A percentile compares a stretch with the other conserved stretches of the same genome.
phyloP scores from a whole-genome alignment of 2,797 vertebrate species.

The Takifugu rubripes region DNA sequence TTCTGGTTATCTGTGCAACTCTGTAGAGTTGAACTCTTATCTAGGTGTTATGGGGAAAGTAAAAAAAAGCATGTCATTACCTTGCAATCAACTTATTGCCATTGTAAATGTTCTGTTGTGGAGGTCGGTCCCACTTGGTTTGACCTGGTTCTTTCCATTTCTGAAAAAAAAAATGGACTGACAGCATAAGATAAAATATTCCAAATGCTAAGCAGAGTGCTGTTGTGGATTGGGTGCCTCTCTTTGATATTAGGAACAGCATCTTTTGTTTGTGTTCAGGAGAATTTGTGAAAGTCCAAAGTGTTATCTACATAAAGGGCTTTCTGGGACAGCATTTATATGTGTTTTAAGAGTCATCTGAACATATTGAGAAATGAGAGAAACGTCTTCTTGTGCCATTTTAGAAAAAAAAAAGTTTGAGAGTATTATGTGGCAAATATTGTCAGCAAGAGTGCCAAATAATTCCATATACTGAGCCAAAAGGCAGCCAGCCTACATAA shows the following conservation, averaged over 20 bases:
- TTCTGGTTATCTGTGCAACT: slow-evolving; percentile 55
- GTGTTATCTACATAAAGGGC: slow-evolving; percentile 65
- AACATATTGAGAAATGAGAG: slow-evolving; percentile 43
- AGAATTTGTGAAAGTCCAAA: slow-evolving; percentile 68
- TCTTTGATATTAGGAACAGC: slow-evolving; percentile 44
- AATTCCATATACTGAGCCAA: slow-evolving; percentile 74
- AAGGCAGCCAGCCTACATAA: slow-evolving; percentile 71
- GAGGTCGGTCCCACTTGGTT: slow-evolving; percentile 45
- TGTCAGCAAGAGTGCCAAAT: slow-evolving; percentile 74
- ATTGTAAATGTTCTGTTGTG: slow-evolving; percentile 47
- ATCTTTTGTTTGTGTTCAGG: slow-evolving; percentile 53
- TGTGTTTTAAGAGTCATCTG: slow-evolving; percentile 58
- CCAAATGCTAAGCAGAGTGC: slow-evolving; percentile 53
- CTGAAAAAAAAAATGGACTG: slow-evolving; percentile 72
- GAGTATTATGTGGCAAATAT: slow-evolving; percentile 65
- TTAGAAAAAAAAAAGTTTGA: slow-evolving; percentile 47
- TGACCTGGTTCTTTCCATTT: slow-evolving; percentile 65
- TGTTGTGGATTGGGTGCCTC: slow-evolving; percentile 64
- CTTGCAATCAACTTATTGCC: slow-evolving; percentile 57
- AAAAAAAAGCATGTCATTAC: slow-evolving; percentile 63
- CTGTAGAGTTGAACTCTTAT: slow-evolving; percentile 63
- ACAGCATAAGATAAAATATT: slow-evolving; percentile 74
- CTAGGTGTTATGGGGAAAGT: slow-evolving; percentile 37
- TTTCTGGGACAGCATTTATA: slow-evolving; percentile 67
- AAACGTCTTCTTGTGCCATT: slow-evolving; percentile 67